Conservation (phyloP, 2,797 vertebrate genomes). For the Squalus acanthias region DNA sequence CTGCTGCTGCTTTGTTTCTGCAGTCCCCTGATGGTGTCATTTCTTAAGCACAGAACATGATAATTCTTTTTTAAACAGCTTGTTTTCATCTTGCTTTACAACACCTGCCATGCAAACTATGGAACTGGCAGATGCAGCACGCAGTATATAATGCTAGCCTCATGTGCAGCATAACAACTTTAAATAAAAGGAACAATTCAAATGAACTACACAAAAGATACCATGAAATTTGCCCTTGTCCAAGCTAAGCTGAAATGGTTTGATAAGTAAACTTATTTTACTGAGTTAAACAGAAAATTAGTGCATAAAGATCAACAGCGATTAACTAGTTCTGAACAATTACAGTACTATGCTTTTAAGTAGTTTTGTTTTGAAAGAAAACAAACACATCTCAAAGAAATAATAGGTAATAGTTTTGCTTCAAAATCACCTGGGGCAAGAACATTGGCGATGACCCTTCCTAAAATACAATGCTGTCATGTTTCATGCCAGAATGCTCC, state of each 20-base stretch:
- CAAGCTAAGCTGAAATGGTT: conserved; percentile 5
- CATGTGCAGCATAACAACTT: not conserved
- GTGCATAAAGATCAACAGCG: not conserved
- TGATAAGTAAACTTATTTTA: not conserved
- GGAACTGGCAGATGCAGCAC: conserved; percentile 5
- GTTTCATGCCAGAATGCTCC: conserved; percentile 4
- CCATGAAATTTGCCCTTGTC: not conserved
- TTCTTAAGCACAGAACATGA: not conserved
- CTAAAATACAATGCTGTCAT: not conserved
- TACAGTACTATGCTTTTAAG: not conserved
- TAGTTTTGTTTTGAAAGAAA: conserved; percentile 17
- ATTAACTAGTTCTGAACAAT: not conserved
- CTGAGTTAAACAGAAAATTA: not conserved
- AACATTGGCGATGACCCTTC: conserved; percentile 32
- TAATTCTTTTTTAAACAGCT: not conserved
- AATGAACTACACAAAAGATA: not conserved
- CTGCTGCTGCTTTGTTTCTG: not conserved
- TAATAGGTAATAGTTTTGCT: conserved; percentile 22
- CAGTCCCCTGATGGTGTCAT: not conserved
- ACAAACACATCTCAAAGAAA: not conserved
- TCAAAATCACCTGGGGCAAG: not conserved
- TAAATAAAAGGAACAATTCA: not conserved
- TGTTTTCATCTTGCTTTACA: not conserved
- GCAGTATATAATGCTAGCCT: not conserved
- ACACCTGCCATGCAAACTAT: not conserved